A percentile compares a stretch with the other conserved stretches of the same genome.
phyloP scores from a whole-genome alignment of 2,888 invertebrate genomes.

The Drosophila borealis region DNA sequence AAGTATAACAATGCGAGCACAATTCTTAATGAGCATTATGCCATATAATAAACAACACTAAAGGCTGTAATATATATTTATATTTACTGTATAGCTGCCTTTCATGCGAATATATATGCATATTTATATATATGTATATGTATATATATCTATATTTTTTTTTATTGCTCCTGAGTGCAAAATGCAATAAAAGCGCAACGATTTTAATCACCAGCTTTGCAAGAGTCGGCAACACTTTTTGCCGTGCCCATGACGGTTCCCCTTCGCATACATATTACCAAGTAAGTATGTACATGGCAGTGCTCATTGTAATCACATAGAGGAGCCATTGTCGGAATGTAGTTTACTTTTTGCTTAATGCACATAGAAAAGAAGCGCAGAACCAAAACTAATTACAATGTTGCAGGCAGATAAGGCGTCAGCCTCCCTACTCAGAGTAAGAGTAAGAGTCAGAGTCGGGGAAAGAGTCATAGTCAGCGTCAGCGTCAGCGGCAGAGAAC shows the following conservation, averaged over 20 bases:
- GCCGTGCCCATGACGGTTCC: slow-evolving; percentile 2
- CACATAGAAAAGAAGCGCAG: slow-evolving; percentile 34
- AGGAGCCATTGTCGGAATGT: slow-evolving; percentile 47
- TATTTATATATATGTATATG: background rate
- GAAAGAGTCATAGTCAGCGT: slow-evolving; percentile 8
- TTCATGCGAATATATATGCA: slow-evolving; percentile 18
- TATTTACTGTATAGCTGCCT: slow-evolving; percentile 34
- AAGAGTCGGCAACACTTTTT: slow-evolving; percentile 67
- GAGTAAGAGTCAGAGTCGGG: background rate
- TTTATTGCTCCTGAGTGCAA: slow-evolving; percentile 64
- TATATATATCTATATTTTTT: slow-evolving; percentile 1
- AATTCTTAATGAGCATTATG: slow-evolving; percentile 76
- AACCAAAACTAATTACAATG: slow-evolving; percentile 76
- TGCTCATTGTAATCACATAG: slow-evolving; percentile 65
- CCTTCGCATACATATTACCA: slow-evolving; percentile 15
- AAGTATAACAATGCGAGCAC: slow-evolving; percentile 58
- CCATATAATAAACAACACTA: slow-evolving; percentile 59
- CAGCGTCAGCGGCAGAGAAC: slow-evolving; percentile 6
- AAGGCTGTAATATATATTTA: slow-evolving; percentile 43
- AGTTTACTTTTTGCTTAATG: slow-evolving; percentile 48
- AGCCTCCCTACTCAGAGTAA: background rate
- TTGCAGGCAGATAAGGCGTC: slow-evolving; percentile 54
- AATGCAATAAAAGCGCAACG: slow-evolving; percentile 65
- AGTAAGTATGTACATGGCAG: slow-evolving; percentile 44
- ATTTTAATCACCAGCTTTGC: slow-evolving; percentile 69